Evolutionary conservation across 1,140 invertebrate species (phyloP).

Genomic region (Solen grandis): DNA sequence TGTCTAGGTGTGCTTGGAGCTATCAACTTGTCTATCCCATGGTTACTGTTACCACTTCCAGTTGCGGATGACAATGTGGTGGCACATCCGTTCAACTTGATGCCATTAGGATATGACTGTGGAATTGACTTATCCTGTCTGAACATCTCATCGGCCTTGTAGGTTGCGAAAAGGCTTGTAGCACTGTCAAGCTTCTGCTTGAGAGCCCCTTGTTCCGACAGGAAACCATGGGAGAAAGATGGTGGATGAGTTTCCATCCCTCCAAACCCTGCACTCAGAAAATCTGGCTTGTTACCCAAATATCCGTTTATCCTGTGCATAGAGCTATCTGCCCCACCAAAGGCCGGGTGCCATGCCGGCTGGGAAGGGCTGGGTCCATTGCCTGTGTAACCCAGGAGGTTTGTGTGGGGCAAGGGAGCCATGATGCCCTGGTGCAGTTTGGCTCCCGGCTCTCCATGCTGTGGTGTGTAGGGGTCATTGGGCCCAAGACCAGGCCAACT

Average conservation of each 20-base stretch:
- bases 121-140: not conserved
- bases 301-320: not conserved
- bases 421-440: constrained; percentile 3
- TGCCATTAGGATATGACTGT: not conserved
- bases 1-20: not conserved
- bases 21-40: not conserved
- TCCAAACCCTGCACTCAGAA: not conserved
- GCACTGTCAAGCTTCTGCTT: not conserved
- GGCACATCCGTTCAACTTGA: not conserved
- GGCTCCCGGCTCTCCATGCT: constrained; percentile 8
- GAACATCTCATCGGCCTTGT: not conserved
- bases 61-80: not conserved
- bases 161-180: not conserved
- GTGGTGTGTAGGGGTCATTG: constrained; percentile 1
- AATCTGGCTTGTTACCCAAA: not conserved
- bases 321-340: not conserved
- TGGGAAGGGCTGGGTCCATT: not conserved
- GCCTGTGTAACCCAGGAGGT: too few species aligned
- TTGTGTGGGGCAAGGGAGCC: constrained; percentile 2
- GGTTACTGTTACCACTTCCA: not conserved
- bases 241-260: not conserved
- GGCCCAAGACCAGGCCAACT: constrained; percentile 18
- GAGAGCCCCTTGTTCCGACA: not conserved
- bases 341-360: not conserved
- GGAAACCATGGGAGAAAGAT: not conserved